phyloP scores from a whole-genome alignment of 2,113 vertebrate genomes.

The Carassius gibelio region DNA sequence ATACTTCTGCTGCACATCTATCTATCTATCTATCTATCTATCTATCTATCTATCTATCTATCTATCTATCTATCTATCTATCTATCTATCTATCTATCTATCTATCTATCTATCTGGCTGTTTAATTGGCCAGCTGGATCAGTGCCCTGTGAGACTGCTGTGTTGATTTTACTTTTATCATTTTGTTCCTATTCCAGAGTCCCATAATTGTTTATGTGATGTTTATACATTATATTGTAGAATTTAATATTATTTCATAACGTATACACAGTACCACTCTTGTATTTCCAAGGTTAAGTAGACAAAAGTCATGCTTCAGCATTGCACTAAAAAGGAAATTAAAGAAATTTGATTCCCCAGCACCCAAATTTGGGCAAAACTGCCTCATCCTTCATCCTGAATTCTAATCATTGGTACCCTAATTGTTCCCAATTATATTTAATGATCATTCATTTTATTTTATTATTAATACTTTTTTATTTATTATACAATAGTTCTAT shows the following conservation, averaged over 20 bases:
- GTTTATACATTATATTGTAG: no score
- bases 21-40: constrained; percentile 8
- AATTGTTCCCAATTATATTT: not conserved
- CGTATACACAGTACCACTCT: no score
- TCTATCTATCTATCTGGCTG: not conserved
- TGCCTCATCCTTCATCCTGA: not conserved
- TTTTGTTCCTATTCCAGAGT: not conserved
- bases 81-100: not conserved
- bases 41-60: not conserved
- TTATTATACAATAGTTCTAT: not conserved
- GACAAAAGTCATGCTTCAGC: not conserved
- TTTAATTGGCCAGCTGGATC: constrained; percentile 8
- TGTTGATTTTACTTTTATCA: not conserved
- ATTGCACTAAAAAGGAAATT: not conserved
- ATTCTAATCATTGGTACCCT: not conserved
- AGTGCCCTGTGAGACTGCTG: not conserved
- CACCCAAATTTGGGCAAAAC: not conserved
- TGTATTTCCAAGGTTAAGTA: no score
- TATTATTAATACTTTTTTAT: not conserved
- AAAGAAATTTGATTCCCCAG: not conserved
- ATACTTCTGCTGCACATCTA: not conserved
- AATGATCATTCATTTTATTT: not conserved
- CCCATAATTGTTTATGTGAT: not conserved
- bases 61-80: not conserved
- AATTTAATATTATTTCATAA: no score